phyloP scores from a whole-genome alignment of 2,888 invertebrate species.

The Orthosia cruda region DNA sequence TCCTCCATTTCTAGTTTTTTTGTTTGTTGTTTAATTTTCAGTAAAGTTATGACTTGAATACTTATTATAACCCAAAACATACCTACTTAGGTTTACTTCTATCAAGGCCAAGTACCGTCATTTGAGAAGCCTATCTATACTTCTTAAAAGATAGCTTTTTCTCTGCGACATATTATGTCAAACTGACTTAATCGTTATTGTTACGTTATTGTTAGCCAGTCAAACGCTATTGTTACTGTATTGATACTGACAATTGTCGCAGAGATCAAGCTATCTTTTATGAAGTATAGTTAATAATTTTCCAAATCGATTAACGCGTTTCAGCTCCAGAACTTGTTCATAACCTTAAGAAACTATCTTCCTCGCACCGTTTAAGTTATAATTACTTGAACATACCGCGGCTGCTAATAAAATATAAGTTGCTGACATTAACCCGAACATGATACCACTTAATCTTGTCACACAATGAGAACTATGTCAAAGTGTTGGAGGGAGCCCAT shows the following conservation, averaged over 20 bases:
- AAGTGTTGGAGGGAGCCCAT: conserved; percentile 64
- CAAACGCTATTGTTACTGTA: too few relatives aligned
- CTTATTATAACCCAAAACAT: neutral
- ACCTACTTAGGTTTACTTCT: neutral
- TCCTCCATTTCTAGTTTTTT: too few relatives aligned
- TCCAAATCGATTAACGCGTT: neutral
- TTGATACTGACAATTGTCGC: too few relatives aligned
- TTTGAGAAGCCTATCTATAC: neutral
- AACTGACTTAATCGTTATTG: too few relatives aligned
- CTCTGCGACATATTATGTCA: too few relatives aligned
- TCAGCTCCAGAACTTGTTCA: conserved; percentile 3
- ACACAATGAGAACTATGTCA: conserved; percentile 76
- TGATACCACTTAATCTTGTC: conserved; percentile 63
- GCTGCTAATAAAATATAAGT: conserved; percentile 62
- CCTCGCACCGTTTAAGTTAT: conserved; percentile 41
- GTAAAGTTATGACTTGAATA: neutral
- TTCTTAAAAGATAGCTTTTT: too few relatives aligned
- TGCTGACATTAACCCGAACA: conserved; percentile 47
- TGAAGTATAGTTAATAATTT: neutral
- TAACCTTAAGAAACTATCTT: conserved; percentile 21
- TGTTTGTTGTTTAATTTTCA: neutral
- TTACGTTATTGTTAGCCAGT: too few relatives aligned
- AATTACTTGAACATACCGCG: conserved; percentile 53
- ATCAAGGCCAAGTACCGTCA: neutral
- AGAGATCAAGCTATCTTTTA: too few relatives aligned